Percentiles rank a stretch among this genome's conserved stretches.
Conservation (phyloP, 2,113 vertebrate genomes). For the Felis chaus region DNA sequence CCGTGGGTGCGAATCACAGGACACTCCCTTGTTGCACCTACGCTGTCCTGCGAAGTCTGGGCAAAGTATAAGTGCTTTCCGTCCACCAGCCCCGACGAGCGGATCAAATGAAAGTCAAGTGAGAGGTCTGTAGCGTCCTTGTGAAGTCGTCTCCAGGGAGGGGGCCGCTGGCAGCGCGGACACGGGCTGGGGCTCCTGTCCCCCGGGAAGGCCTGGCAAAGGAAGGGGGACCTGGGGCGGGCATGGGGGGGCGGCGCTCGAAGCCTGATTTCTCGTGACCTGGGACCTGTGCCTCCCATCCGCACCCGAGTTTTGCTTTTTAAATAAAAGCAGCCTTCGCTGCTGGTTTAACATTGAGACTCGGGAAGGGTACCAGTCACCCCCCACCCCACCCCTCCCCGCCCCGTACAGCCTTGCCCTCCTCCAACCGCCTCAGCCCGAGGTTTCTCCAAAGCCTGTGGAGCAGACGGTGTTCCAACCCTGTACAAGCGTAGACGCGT, state of each 20-base stretch:
- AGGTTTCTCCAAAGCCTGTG: neutral
- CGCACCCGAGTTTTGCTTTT: neutral
- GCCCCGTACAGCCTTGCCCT: neutral
- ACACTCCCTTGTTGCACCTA: no score
- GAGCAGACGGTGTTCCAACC: no score
- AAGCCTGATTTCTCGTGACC: neutral
- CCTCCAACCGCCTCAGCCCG: fast-evolving
- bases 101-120: neutral
- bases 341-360: neutral
- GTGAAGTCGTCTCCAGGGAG: neutral
- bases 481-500: fast-evolving
- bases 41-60: fast-evolving
- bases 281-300: neutral
- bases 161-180: no score
- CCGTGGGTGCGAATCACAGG: neutral
- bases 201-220: no score
- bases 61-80: neutral
- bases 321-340: neutral
- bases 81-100: neutral
- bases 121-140: neutral
- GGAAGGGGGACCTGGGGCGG: neutral
- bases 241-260: fast-evolving
- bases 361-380: neutral
- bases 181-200: neutral
- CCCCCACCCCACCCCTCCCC: fast-evolving